Evolutionary conservation across 2,113 vertebrate genomes (phyloP).

Genomic region (Tylochromis polylepis): DNA sequence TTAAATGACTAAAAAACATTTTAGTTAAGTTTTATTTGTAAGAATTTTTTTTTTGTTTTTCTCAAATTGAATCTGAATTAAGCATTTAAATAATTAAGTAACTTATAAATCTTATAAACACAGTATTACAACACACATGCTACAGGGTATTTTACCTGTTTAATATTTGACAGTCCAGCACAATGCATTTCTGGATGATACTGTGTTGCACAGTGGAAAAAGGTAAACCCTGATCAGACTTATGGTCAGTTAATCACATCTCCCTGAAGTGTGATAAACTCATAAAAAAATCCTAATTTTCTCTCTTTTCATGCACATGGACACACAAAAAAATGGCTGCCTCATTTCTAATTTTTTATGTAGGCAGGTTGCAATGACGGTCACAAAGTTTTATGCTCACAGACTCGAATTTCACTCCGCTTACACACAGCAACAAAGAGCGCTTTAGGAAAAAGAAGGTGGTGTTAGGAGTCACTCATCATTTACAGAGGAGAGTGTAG

Average conservation of each 20-base stretch:
- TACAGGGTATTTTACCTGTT: neutral
- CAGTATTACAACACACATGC: neutral
- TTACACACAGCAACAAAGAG: neutral
- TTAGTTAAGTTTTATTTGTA: neutral
- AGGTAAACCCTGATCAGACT: neutral
- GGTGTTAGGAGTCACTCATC: neutral
- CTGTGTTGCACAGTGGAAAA: neutral
- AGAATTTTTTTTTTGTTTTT: fast-evolving
- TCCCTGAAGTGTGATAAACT: neutral
- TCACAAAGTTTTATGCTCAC: neutral
- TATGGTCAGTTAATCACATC: neutral
- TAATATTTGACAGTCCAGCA: neutral
- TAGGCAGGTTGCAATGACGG: neutral
- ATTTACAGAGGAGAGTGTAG: neutral
- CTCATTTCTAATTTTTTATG: neutral
- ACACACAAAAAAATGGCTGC: neutral
- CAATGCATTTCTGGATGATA: neutral
- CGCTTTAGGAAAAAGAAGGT: neutral
- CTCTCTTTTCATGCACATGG: neutral
- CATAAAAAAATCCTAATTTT: neutral
- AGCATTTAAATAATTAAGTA: neutral
- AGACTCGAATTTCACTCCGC: neutral
- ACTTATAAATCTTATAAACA: neutral
- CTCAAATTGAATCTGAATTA: neutral
- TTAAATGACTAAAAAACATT: neutral